Percentiles rank a stretch among this genome's conserved stretches.
These are phyloP conservation scores for Cariama cristata DNA, from an alignment of 2,113 vertebrate species.

Conservation along the genomic window DNA sequence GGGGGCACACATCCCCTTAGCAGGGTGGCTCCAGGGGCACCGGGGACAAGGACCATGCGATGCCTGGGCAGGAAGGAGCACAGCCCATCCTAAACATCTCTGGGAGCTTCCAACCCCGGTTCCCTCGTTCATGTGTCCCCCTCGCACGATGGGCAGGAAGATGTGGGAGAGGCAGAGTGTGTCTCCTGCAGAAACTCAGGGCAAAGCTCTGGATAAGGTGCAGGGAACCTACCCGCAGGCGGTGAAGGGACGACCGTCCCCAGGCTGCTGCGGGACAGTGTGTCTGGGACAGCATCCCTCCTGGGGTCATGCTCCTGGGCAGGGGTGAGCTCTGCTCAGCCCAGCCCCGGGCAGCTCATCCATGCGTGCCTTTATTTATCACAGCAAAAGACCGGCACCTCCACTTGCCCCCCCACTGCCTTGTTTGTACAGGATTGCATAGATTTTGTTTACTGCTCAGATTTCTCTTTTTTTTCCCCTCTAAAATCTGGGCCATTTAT, in stretches of 20 bases:
- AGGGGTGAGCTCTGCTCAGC: background rate
- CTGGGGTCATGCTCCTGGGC: background rate
- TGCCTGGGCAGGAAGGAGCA: background rate
- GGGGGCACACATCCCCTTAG: background rate
- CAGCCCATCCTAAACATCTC: background rate
- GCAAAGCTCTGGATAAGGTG: background rate
- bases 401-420: accelerated
- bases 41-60: background rate
- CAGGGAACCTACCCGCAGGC: background rate
- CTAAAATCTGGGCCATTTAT: constrained; percentile 5
- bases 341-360: background rate
- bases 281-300: no score
- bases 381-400: background rate
- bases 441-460: background rate
- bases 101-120: background rate
- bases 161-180: background rate
- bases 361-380: background rate
- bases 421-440: background rate
- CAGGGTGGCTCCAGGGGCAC: background rate
- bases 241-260: background rate
- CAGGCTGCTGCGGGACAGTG: background rate
- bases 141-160: accelerated
- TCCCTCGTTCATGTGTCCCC: accelerated
- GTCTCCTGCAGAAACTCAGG: background rate
- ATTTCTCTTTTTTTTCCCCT: background rate